A percentile compares a stretch with the other conserved stretches of the same genome.
Conservation (phyloP, 2,113 vertebrate genomes). For the Neodon shergylaensis region DNA sequence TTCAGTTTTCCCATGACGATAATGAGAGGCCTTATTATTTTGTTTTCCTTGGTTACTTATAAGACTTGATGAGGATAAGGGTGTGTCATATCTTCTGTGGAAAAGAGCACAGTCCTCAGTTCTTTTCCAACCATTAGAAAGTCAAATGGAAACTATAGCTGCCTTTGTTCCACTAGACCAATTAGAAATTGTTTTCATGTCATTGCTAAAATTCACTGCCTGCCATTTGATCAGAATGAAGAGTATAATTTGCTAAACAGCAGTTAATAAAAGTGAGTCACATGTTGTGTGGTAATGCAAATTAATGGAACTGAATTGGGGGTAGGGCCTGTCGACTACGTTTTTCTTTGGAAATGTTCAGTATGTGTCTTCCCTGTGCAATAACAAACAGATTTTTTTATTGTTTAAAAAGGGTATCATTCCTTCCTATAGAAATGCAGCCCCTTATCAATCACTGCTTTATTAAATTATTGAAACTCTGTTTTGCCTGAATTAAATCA, state of each 20-base stretch:
- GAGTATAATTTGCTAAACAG: conserved; percentile 49
- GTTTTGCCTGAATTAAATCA: conserved; percentile 39
- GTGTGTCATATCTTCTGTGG: conserved; percentile 21
- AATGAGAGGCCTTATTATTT: conserved; percentile 68
- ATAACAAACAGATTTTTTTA: conserved; percentile 39
- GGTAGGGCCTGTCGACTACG: not conserved
- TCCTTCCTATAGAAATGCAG: conserved; percentile 10
- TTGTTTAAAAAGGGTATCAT: conserved; percentile 11
- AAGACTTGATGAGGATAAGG: conserved; percentile 51
- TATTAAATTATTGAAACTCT: not conserved
- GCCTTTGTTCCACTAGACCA: conserved; percentile 48
- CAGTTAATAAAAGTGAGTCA: conserved; percentile 36
- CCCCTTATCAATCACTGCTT: not conserved
- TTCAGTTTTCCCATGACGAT: conserved; percentile 52
- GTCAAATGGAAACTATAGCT: conserved; percentile 44
- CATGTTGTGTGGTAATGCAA: conserved; percentile 23
- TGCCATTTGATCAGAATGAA: conserved; percentile 67
- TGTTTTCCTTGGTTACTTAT: conserved; percentile 56
- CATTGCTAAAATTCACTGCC: conserved; percentile 27
- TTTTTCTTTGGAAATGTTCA: conserved; percentile 18
- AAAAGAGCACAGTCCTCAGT: conserved; percentile 51
- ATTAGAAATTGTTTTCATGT: conserved; percentile 56
- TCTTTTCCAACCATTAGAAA: not conserved
- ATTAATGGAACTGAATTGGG: conserved; percentile 10
- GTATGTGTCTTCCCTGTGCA: not conserved